phyloP scores from a whole-genome alignment of 2,797 vertebrate species.

The Eremophila alpestris region DNA sequence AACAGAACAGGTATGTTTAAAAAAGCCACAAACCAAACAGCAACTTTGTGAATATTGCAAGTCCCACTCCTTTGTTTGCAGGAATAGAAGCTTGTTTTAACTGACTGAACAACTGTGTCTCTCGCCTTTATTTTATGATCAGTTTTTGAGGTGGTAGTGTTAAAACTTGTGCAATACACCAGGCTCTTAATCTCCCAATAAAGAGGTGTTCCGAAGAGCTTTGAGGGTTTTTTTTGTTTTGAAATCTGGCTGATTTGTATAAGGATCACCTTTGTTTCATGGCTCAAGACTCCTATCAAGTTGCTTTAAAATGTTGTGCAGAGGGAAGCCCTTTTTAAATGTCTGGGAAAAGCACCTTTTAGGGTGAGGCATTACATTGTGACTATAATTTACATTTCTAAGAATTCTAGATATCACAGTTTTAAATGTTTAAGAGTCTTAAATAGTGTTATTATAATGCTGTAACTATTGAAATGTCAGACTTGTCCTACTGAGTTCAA shows the following conservation, averaged over 20 bases:
- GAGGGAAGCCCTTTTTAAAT: not conserved
- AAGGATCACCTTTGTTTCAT: not conserved
- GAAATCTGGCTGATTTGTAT: not conserved
- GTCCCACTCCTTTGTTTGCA: not conserved
- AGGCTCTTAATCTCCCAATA: not conserved
- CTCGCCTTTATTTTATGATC: not conserved
- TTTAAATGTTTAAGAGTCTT: not conserved
- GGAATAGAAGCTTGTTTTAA: not conserved
- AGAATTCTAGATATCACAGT: not conserved
- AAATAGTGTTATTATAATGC: not conserved
- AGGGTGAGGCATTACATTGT: not conserved
- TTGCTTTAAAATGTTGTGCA: not conserved
- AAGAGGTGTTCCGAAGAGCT: not conserved
- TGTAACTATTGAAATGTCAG: not conserved
- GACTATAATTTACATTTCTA: not conserved
- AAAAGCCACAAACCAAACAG: not conserved
- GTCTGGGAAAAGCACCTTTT: not conserved
- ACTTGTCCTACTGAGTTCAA: not conserved
- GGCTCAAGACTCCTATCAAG: not conserved
- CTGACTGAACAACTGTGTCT: not conserved
- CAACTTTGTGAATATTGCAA: not conserved
- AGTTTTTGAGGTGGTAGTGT: not conserved
- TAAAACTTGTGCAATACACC: not conserved
- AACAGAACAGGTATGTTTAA: slow-evolving; percentile 88
- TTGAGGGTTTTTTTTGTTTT: rapidly evolving